Base-by-base conservation (phyloP, 1,140 invertebrate species). In the Coenobita brevimanus region DNA sequence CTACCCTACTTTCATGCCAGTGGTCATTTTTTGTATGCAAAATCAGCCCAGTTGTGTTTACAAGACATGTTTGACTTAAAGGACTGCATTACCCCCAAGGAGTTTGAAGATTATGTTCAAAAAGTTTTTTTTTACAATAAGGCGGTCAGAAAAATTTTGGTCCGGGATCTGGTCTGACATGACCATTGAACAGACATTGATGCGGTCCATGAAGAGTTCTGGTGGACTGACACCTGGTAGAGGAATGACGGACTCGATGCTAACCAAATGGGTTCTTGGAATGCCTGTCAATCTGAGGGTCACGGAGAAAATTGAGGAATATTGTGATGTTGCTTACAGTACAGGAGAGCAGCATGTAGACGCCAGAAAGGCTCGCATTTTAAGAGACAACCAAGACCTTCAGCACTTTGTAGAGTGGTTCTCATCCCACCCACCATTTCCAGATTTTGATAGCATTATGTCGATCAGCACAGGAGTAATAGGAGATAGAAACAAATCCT, bases 131-230 rank as follows among this genome's bases (percentile, higher is more conserved):
- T n/a, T n/a, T n/a, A n/a, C n/a, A n/a, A n/a, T n/a, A n/a, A n/a
- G n/a, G n/a, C n/a, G n/a, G n/a, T n/a, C n/a, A n/a, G 46, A 50
- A 17, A 6, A 17, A 17, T 17, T 50, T n/a, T 67, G 62, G 62
- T 6, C 30, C 6, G 62, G 62, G n/a, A 6, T 67, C n/a, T 67
- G 62, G 62, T 10, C 62, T 10, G 62, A 67, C n/a, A 6, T 67
- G n/a, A n/a, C n/a, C 62, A n/a, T 67, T n/a, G 62, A 67, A 67
- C 62, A 67, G n/a, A 10, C 62, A 67, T 6, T 33, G 62, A 67
- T 67, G 62, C 62, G 62, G n/a, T 4, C n/a, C 6, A 10, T 67
- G n/a, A 67, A 67, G 62, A 67, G 62, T 67, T n/a, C 6, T 6
- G 62, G 62, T 67, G 62, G 62, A 67, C 30, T 67, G 30, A 33